phyloP scores from a whole-genome alignment of 2,888 invertebrate species.

The Ferrisia virgata region DNA sequence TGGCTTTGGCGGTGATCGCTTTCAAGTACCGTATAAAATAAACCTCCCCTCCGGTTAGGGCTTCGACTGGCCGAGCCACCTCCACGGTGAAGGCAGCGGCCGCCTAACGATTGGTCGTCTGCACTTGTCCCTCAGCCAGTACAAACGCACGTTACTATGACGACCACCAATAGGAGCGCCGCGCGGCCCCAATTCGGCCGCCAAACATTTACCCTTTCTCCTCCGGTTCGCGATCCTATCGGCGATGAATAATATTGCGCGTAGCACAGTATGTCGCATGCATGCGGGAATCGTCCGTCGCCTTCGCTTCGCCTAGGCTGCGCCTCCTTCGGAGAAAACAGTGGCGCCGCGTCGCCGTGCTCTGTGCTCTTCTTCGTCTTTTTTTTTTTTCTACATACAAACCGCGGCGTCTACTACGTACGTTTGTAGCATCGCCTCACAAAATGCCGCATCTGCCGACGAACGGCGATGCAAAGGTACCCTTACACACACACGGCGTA shows the following conservation, averaged over 20 bases:
- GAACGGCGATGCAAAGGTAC: no score
- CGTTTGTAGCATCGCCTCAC: no score
- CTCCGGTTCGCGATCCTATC: background rate
- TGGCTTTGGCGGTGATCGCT: conserved; percentile 50
- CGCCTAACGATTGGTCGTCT: background rate
- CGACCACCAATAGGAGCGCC: conserved; percentile 2
- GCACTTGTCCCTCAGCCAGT: background rate
- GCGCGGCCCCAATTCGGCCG: background rate
- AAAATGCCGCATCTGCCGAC: no score
- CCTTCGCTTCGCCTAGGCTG: no score
- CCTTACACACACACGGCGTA: no score
- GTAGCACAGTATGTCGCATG: background rate
- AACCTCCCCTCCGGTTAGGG: background rate
- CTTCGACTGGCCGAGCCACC: background rate
- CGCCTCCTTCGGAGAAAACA: no score
- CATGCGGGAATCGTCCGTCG: no score
- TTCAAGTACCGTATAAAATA: conserved; percentile 30
- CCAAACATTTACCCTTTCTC: background rate
- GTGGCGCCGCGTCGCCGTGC: no score
- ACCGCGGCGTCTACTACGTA: no score
- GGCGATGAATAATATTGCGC: background rate
- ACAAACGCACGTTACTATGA: background rate
- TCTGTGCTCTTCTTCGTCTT: no score
- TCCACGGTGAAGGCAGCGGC: background rate
- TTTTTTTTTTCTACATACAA: no score